Percentiles rank a stretch among this genome's conserved stretches.
These are phyloP conservation scores for Sarcophaga peregrina DNA, from an alignment of 1,140 invertebrate species.

Conservation along the genomic window DNA sequence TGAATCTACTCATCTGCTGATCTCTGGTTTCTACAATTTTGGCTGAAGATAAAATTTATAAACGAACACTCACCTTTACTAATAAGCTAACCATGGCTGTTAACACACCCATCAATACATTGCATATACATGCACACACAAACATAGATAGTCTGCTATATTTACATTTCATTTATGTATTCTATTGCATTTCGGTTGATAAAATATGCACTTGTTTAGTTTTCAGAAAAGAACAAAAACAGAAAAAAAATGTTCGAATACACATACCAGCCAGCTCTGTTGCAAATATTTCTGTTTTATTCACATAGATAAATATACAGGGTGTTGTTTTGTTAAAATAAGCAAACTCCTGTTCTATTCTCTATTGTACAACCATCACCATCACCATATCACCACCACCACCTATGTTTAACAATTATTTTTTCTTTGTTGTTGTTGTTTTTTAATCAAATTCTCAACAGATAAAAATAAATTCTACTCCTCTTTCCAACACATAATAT, in stretches of 20 bases:
- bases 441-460: background rate
- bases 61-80: too few species aligned
- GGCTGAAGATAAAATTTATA: too few species aligned
- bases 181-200: conserved; percentile 14
- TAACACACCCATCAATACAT: background rate
- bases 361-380: background rate
- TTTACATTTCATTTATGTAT: background rate
- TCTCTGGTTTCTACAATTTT: too few species aligned
- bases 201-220: conserved; percentile 19
- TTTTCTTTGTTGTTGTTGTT: background rate
- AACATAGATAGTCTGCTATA: background rate
- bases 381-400: background rate
- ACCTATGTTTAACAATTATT: background rate
- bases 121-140: too few species aligned
- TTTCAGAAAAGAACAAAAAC: background rate
- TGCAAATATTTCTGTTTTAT: too few species aligned
- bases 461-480: background rate
- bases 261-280: background rate
- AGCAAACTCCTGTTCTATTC: too few species aligned
- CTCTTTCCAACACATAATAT: background rate
- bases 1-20: too few species aligned
- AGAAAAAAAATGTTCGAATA: background rate
- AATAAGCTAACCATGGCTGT: too few species aligned
- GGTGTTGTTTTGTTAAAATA: background rate
- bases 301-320: background rate